Percentiles rank a stretch among this genome's conserved stretches.
phyloP scores from a whole-genome alignment of 2,113 vertebrate species.

The Triplophysa siluroides region DNA sequence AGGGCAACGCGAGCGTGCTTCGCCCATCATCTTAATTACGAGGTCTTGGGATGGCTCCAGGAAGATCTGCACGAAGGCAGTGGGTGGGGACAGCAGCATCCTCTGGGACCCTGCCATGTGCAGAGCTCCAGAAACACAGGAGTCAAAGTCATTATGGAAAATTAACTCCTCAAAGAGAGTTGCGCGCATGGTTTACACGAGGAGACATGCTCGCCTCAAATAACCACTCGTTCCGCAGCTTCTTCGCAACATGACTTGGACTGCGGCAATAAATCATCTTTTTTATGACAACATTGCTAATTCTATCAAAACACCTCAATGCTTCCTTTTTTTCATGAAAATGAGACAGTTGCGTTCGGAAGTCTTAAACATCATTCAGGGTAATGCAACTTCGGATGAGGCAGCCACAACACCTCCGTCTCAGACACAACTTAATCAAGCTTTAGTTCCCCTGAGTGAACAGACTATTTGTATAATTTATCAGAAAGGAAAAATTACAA shows the following conservation, averaged over 20 bases:
- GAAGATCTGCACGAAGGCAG: conserved; percentile 60
- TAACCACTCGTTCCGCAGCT: not conserved
- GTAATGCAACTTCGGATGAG: not conserved
- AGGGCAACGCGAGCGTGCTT: conserved; percentile 73
- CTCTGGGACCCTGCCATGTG: conserved; percentile 70
- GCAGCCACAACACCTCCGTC: not conserved
- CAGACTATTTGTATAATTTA: conserved; percentile 18
- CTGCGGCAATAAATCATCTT: conserved; percentile 9
- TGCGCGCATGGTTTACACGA: conserved; percentile 5
- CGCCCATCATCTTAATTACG: conserved; percentile 81
- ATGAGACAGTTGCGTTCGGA: conserved; percentile 1
- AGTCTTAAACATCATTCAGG: conserved; percentile 4
- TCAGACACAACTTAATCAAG: conserved; percentile 17
- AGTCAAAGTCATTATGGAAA: conserved; percentile 74
- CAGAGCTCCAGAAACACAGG: conserved; percentile 71
- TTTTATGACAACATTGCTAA: conserved; percentile 3
- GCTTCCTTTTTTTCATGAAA: conserved; percentile 2
- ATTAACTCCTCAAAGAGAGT: conserved; percentile 67
- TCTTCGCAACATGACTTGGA: not conserved
- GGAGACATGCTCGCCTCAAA: conserved; percentile 3
- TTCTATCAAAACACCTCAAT: not conserved
- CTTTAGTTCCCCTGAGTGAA: not conserved
- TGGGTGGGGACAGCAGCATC: conserved; percentile 53
- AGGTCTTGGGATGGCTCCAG: conserved; percentile 60
- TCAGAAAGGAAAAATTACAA: conserved; percentile 26